These are phyloP conservation scores for Myripristis murdjan DNA, from an alignment of 2,797 vertebrate genomes.

Conservation along the genomic window DNA sequence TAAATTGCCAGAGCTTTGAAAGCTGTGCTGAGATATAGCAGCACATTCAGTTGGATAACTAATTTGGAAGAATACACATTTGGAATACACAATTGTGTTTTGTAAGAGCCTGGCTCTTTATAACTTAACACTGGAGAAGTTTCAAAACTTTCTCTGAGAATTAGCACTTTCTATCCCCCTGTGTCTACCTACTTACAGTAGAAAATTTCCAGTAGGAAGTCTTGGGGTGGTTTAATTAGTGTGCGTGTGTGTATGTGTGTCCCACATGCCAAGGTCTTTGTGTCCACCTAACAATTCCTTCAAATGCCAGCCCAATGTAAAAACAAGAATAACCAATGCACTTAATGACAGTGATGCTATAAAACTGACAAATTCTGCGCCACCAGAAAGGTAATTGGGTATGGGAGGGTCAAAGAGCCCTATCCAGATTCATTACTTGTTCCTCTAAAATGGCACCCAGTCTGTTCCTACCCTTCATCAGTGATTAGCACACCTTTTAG, in stretches of 20 bases:
- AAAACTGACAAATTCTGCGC: conserved; percentile 79
- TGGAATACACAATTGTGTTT: no score
- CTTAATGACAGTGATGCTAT: conserved; percentile 79
- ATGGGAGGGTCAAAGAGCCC: conserved; percentile 73
- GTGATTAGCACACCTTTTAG: conserved; percentile 83
- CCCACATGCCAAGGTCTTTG: conserved; percentile 25
- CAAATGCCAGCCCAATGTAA: conserved; percentile 80
- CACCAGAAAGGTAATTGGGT: conserved; percentile 77
- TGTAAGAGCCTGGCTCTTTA: conserved; percentile 15
- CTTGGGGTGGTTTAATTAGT: conserved; percentile 64
- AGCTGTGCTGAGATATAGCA: background rate
- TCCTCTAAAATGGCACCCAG: conserved; percentile 81
- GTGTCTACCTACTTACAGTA: background rate
- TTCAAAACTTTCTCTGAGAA: background rate
- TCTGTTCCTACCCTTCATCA: conserved; percentile 80
- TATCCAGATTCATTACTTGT: conserved; percentile 82
- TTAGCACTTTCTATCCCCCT: background rate
- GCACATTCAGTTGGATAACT: background rate
- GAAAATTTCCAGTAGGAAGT: conserved; percentile 14
- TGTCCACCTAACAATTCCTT: conserved; percentile 54
- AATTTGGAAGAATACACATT: conserved; percentile 1
- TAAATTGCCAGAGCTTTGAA: background rate
- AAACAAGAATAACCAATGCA: conserved; percentile 76
- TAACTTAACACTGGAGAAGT: background rate
- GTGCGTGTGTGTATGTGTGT: conserved; percentile 9